Conservation (phyloP, 2,113 vertebrate species). For the Micronycteris hirsuta region DNA sequence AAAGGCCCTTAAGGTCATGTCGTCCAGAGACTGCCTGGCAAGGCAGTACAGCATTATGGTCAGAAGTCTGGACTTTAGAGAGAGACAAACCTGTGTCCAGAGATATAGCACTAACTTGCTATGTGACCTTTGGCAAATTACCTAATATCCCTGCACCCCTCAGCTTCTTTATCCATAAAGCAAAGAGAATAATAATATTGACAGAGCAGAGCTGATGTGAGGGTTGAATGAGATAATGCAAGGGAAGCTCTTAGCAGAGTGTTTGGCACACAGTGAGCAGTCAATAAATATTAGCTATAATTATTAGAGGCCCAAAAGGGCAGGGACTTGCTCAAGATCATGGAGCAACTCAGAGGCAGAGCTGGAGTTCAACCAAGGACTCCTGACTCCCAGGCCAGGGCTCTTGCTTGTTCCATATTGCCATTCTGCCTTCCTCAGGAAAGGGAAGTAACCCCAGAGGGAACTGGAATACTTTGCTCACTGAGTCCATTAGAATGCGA, state of each 20-base stretch:
- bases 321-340: conserved; percentile 43
- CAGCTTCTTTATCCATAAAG: background rate
- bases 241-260: conserved; percentile 43
- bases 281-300: conserved; percentile 65
- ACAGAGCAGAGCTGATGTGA: background rate
- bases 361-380: conserved; percentile 32
- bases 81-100: background rate
- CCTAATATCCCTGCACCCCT: background rate
- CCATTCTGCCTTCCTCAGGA: background rate
- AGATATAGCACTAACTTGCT: background rate
- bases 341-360: conserved; percentile 26
- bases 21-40: background rate
- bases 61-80: background rate
- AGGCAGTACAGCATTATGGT: background rate
- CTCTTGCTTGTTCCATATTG: background rate
- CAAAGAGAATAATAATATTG: conserved; percentile 1
- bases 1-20: conserved; percentile 33
- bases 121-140: background rate
- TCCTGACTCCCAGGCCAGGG: background rate
- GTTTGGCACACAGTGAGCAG: conserved; percentile 36
- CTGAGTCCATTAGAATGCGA: background rate
- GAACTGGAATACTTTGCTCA: background rate
- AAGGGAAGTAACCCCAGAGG: background rate
- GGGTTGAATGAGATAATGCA: conserved; percentile 18
- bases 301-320: conserved; percentile 39